These are phyloP conservation scores for Podarcis siculus DNA, from an alignment of 2,797 vertebrate genomes.

Conservation along the genomic window DNA sequence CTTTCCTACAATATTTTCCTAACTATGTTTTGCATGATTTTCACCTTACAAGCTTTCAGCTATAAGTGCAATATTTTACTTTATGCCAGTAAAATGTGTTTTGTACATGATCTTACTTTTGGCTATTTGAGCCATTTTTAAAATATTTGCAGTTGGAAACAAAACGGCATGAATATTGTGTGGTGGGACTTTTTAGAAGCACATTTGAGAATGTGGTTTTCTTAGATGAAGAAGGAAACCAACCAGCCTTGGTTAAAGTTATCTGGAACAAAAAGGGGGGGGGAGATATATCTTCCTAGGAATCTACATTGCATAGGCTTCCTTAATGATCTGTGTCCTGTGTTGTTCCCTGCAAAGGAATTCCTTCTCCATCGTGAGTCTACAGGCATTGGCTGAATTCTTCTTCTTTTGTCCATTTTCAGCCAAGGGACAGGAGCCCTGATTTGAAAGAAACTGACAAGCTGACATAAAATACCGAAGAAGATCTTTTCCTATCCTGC, in stretches of 20 bases:
- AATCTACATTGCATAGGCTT: neutral
- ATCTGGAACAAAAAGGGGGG: neutral
- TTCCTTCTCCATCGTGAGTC: neutral
- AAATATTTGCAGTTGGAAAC: neutral
- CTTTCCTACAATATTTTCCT: neutral
- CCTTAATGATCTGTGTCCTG: neutral
- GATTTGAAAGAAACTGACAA: constrained; percentile 10
- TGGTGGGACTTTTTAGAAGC: neutral
- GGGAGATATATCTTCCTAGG: neutral
- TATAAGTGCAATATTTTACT: neutral
- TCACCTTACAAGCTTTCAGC: neutral
- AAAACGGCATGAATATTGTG: neutral
- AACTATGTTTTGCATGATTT: neutral
- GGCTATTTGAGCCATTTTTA: neutral
- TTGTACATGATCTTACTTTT: neutral
- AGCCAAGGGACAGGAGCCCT: neutral
- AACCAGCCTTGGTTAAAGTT: neutral
- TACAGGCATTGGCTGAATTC: neutral
- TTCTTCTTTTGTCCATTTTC: neutral
- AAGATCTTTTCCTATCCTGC: constrained; percentile 38
- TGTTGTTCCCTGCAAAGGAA: neutral
- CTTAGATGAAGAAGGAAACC: neutral
- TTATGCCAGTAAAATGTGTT: neutral
- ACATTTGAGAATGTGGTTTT: neutral
- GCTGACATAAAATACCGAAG: constrained; percentile 17